These are phyloP conservation scores for Eremophila alpestris DNA, from an alignment of 2,797 vertebrate species.

Conservation along the genomic window DNA sequence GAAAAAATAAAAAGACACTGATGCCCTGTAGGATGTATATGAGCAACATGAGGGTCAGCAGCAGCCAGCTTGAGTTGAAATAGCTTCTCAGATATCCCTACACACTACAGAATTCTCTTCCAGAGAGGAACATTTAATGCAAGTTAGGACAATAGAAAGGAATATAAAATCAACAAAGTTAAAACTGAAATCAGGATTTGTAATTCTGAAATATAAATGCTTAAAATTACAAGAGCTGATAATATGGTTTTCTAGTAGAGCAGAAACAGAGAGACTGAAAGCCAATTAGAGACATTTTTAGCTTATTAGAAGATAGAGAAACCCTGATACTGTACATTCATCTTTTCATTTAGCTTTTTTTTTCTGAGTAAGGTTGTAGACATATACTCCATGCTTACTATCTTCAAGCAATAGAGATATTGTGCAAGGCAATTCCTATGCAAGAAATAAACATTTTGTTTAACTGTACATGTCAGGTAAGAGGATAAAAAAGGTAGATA, in stretches of 20 bases:
- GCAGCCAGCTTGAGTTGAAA: neutral
- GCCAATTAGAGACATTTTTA: neutral
- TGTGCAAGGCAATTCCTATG: neutral
- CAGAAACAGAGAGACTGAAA: neutral
- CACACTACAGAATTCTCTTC: neutral
- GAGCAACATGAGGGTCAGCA: neutral
- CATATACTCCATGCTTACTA: neutral
- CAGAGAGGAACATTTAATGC: neutral
- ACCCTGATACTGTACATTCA: neutral
- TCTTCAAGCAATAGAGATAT: neutral
- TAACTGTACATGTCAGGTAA: neutral
- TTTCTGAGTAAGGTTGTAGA: neutral
- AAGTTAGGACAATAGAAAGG: neutral
- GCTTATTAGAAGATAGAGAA: neutral
- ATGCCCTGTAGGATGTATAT: neutral
- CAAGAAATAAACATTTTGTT: neutral
- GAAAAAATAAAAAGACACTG: neutral
- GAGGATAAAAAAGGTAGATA: neutral
- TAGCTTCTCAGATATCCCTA: neutral
- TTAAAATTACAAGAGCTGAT: neutral
- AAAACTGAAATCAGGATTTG: neutral
- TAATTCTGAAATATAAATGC: neutral
- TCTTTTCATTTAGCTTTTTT: neutral
- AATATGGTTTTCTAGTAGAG: neutral
- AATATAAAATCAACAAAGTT: neutral